phyloP scores from a whole-genome alignment of 2,113 vertebrate genomes.

The Erpornis zantholeuca region DNA sequence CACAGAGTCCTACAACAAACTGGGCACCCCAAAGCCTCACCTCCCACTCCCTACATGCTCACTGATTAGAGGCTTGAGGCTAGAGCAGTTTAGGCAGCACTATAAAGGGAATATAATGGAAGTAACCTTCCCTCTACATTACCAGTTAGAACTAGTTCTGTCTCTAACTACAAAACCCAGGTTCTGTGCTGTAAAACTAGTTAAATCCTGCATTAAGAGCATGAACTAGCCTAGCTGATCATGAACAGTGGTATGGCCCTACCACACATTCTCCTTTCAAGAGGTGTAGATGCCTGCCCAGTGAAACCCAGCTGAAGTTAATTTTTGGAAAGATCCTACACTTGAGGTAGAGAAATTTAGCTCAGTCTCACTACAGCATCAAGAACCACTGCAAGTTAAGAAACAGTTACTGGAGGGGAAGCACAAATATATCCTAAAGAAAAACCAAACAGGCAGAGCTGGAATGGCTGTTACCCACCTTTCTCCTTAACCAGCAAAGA shows the following conservation, averaged over 20 bases:
- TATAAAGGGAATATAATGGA: not conserved
- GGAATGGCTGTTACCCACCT: conserved; percentile 67
- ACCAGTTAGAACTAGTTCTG: not conserved
- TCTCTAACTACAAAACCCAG: not conserved
- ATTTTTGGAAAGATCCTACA: not conserved
- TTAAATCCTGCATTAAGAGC: not conserved
- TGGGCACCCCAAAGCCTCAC: not conserved
- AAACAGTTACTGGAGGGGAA: not conserved
- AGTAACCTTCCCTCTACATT: not conserved
- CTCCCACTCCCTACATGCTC: not conserved
- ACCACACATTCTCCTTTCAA: not conserved
- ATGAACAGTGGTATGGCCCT: not conserved
- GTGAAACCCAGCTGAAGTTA: not conserved
- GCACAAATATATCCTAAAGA: not conserved
- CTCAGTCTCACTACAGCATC: not conserved
- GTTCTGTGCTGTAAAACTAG: not conserved
- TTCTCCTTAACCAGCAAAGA: conserved; percentile 88
- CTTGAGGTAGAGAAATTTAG: not conserved
- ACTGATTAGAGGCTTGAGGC: not conserved
- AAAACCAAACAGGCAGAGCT: not conserved
- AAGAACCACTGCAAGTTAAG: not conserved
- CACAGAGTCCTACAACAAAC: not conserved
- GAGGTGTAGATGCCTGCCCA: not conserved
- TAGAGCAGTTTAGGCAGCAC: not conserved
- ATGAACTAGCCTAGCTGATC: not conserved